phyloP scores from a whole-genome alignment of 92 coral and sea anemone genomes.

The Metridium senile region DNA sequence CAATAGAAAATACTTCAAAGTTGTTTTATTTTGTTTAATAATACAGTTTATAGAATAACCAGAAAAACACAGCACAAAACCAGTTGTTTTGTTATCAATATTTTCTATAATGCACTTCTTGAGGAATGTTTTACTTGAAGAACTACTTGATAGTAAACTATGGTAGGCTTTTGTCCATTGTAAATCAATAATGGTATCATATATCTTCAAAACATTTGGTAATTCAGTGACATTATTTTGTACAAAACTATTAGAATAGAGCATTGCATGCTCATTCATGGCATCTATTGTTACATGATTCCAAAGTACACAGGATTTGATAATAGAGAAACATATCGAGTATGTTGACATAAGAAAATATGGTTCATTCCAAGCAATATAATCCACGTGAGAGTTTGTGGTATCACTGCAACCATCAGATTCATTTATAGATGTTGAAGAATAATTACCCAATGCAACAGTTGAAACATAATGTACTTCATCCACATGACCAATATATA shows the following conservation, averaged over 20 bases:
- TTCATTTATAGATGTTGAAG: too few relatives aligned
- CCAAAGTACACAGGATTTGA: slow-evolving; percentile 45
- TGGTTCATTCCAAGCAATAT: slow-evolving; percentile 36
- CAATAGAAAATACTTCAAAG: slow-evolving; percentile 30
- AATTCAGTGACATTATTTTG: slow-evolving; percentile 17
- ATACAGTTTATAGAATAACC: slow-evolving; percentile 30
- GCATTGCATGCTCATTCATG: slow-evolving; percentile 36
- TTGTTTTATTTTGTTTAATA: slow-evolving; percentile 22
- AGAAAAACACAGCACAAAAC: slow-evolving; percentile 40
- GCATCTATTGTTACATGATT: slow-evolving; percentile 33
- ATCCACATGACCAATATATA: slow-evolving; percentile 48
- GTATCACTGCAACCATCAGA: too few relatives aligned
- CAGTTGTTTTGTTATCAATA: slow-evolving; percentile 9
- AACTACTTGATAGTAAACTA: slow-evolving; percentile 30
- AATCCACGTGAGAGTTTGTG: slow-evolving; percentile 18
- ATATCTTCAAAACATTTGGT: slow-evolving; percentile 30
- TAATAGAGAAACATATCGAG: slow-evolving; percentile 50
- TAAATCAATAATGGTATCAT: slow-evolving; percentile 34
- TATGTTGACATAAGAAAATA: slow-evolving; percentile 49
- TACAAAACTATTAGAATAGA: slow-evolving; percentile 15
- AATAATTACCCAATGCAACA: slow-evolving; percentile 1
- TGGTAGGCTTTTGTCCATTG: slow-evolving; percentile 16
- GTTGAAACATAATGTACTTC: slow-evolving; percentile 58
- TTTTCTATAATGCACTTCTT: slow-evolving; percentile 24
- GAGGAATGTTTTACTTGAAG: slow-evolving; percentile 28